Percentiles rank a stretch among this genome's conserved stretches.
phyloP scores from a whole-genome alignment of 1,140 invertebrate species.

The Lucilia sericata region DNA sequence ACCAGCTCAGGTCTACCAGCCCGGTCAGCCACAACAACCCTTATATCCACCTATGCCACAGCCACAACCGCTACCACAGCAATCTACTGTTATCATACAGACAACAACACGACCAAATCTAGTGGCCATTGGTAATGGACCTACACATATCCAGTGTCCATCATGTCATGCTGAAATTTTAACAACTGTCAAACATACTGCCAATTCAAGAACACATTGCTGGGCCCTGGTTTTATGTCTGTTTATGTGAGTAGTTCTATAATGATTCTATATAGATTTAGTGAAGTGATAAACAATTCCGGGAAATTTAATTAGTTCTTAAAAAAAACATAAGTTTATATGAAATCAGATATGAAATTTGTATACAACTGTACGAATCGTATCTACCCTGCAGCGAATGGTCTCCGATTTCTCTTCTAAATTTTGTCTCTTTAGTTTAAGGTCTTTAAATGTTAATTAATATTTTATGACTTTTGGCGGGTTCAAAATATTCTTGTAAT shows the following conservation, averaged over 20 bases:
- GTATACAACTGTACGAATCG: too few relatives aligned
- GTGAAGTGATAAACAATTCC: too few relatives aligned
- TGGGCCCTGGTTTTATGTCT: conserved; percentile 73
- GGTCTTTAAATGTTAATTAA: too few relatives aligned
- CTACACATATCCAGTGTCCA: conserved; percentile 70
- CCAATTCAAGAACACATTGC: conserved; percentile 73
- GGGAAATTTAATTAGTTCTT: too few relatives aligned
- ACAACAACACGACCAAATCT: conserved; percentile 57
- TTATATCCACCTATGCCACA: conserved; percentile 55
- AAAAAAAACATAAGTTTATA: too few relatives aligned
- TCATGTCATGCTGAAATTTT: conserved; percentile 70
- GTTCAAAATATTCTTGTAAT: too few relatives aligned
- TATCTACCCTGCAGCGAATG: too few relatives aligned
- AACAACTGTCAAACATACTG: conserved; percentile 70
- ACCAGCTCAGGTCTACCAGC: conserved; percentile 53
- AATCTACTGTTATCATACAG: conserved; percentile 69
- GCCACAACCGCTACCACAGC: conserved; percentile 48
- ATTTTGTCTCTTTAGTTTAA: too few relatives aligned
- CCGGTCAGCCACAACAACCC: conserved; percentile 44
- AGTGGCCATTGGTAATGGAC: conserved; percentile 67
- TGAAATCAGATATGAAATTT: too few relatives aligned
- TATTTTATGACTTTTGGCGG: too few relatives aligned
- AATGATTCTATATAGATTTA: too few relatives aligned
- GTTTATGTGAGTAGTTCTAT: conserved; percentile 68
- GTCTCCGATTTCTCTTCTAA: too few relatives aligned